These are phyloP conservation scores for Leucophenga maculata DNA, from an alignment of 2,888 invertebrate genomes.

Conservation along the genomic window DNA sequence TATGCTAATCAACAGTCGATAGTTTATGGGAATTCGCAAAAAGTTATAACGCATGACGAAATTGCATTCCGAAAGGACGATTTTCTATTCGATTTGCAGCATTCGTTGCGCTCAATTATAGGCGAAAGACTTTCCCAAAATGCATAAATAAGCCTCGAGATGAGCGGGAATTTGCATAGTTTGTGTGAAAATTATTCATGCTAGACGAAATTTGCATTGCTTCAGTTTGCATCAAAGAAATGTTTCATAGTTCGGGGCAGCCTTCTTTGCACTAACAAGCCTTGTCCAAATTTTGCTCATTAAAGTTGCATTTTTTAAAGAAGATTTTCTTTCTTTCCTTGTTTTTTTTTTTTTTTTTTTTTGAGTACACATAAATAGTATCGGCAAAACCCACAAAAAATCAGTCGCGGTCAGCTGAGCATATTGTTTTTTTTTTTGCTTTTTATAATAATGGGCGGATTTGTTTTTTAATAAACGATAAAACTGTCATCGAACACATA, in stretches of 20 bases:
- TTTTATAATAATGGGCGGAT: too few species aligned
- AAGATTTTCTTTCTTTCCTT: not conserved
- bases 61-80: not conserved
- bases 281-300: too few species aligned
- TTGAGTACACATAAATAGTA: not conserved
- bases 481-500: not conserved
- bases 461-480: not conserved
- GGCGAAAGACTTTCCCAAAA: constrained; percentile 16
- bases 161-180: constrained; percentile 13
- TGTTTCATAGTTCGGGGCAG: too few species aligned
- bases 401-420: not conserved
- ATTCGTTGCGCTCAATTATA: constrained; percentile 24
- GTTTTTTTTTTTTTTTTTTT: not conserved
- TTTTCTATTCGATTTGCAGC: constrained; percentile 19
- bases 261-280: not conserved
- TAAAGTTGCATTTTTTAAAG: too few species aligned
- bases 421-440: too few species aligned
- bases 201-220: not conserved
- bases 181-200: constrained; percentile 2
- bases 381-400: not conserved
- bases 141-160: not conserved
- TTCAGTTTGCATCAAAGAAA: too few species aligned
- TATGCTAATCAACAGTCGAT: constrained; percentile 19
- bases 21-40: constrained; percentile 16
- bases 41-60: constrained; percentile 20